These are phyloP conservation scores for Squalus acanthias DNA, from an alignment of 2,797 vertebrate species.

Conservation along the genomic window DNA sequence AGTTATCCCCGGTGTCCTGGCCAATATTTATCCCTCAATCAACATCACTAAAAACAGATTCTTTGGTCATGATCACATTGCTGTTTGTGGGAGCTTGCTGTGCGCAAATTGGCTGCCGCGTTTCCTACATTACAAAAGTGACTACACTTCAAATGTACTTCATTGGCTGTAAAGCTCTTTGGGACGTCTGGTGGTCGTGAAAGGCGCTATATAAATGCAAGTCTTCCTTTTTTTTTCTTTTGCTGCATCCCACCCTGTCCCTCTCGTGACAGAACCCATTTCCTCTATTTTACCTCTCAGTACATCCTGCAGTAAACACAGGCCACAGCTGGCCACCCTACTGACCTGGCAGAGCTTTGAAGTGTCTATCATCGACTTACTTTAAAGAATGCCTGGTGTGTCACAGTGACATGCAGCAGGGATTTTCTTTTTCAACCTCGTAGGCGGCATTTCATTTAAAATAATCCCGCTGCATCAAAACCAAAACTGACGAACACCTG, in stretches of 20 bases:
- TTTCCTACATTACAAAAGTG: too few relatives aligned
- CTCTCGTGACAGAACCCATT: background rate
- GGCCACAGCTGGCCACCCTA: background rate
- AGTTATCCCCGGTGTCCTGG: too few relatives aligned
- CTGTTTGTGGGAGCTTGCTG: too few relatives aligned
- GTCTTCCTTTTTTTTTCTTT: background rate
- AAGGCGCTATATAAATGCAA: too few relatives aligned
- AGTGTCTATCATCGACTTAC: background rate
- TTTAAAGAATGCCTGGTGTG: background rate
- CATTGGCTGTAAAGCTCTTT: too few relatives aligned
- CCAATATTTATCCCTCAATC: too few relatives aligned
- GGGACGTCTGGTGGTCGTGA: too few relatives aligned
- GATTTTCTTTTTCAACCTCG: background rate
- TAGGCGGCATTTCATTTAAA: background rate
- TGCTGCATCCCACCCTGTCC: background rate
- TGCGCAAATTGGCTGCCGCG: too few relatives aligned
- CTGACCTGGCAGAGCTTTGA: background rate
- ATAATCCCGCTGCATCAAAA: background rate
- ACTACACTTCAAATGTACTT: too few relatives aligned
- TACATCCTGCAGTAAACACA: background rate
- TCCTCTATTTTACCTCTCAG: background rate
- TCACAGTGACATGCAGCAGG: background rate
- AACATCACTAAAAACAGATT: too few relatives aligned
- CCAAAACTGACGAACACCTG: background rate
- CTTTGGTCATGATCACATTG: too few relatives aligned